A percentile compares a stretch with the other conserved stretches of the same genome.
These are phyloP conservation scores for Baronia brevicornis DNA, from an alignment of 2,888 invertebrate genomes.

Conservation along the genomic window DNA sequence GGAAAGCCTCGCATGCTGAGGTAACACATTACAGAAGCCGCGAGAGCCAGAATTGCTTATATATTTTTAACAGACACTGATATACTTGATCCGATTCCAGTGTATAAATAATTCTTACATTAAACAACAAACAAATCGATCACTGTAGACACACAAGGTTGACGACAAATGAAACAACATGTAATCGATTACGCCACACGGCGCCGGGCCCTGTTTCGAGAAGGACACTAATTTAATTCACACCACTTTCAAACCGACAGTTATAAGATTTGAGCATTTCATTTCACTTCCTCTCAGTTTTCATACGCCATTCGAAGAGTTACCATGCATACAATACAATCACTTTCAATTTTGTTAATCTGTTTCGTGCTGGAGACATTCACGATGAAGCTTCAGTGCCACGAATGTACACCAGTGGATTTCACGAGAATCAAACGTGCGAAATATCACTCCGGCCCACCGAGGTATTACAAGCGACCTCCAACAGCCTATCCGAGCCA, in stretches of 20 bases:
- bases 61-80: no score
- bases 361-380: conserved; percentile 32
- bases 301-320: conserved; percentile 24
- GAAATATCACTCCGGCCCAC: conserved; percentile 46
- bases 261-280: conserved; percentile 49
- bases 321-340: conserved; percentile 20
- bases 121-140: no score
- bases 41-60: no score
- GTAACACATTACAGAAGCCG: no score
- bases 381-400: conserved; percentile 27
- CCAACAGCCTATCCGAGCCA: conserved; percentile 33
- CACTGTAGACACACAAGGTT: background rate
- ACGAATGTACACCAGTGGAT: conserved; percentile 25
- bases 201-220: conserved; percentile 23
- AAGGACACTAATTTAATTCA: conserved; percentile 61
- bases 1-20: no score
- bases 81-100: no score
- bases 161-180: conserved; percentile 26
- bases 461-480: conserved; percentile 47
- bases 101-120: no score
- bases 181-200: conserved; percentile 30
- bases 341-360: conserved; percentile 26
- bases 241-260: conserved; percentile 56
- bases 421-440: conserved; percentile 48
- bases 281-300: conserved; percentile 54